These are phyloP conservation scores for Athrips mouffetella DNA, from an alignment of 2,888 invertebrate genomes.

Conservation along the genomic window DNA sequence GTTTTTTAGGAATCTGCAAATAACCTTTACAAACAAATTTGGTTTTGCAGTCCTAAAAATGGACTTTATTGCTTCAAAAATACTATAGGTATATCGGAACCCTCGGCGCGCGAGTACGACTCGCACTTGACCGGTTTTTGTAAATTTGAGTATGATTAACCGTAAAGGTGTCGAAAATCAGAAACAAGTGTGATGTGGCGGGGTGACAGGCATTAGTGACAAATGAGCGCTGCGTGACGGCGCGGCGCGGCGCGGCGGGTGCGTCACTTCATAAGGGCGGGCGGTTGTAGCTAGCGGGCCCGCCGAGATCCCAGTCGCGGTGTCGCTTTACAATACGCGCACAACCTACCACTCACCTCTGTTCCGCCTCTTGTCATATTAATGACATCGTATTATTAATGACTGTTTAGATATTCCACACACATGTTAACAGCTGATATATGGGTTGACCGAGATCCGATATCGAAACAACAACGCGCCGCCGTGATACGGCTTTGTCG, in stretches of 20 bases:
- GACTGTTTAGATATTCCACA: conserved; percentile 51
- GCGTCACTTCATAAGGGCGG: too few species aligned
- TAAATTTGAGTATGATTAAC: conserved; percentile 9
- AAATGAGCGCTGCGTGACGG: conserved; percentile 54
- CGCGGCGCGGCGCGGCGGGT: conserved; percentile 26
- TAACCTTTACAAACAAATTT: too few species aligned
- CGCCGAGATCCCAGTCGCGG: conserved; percentile 21
- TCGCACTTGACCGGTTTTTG: too few species aligned
- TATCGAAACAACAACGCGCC: conserved; percentile 41
- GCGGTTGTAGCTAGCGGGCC: background rate
- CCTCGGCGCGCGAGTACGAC: too few species aligned
- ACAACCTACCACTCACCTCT: conserved; percentile 33
- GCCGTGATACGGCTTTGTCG: conserved; percentile 29
- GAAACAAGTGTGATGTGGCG: conserved; percentile 30
- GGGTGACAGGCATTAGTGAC: conserved; percentile 42
- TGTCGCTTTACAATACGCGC: conserved; percentile 44
- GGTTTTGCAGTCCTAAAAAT: too few species aligned
- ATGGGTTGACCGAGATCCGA: conserved; percentile 38
- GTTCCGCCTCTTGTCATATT: conserved; percentile 52
- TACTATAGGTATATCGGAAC: too few species aligned
- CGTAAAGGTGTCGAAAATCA: conserved; percentile 16
- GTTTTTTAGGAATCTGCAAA: too few species aligned
- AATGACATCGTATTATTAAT: conserved; percentile 62
- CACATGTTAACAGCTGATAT: conserved; percentile 56
- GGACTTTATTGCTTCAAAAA: too few species aligned